Base-by-base conservation (phyloP, 1,140 invertebrate species). In the Teleopsis dalmanni region DNA sequence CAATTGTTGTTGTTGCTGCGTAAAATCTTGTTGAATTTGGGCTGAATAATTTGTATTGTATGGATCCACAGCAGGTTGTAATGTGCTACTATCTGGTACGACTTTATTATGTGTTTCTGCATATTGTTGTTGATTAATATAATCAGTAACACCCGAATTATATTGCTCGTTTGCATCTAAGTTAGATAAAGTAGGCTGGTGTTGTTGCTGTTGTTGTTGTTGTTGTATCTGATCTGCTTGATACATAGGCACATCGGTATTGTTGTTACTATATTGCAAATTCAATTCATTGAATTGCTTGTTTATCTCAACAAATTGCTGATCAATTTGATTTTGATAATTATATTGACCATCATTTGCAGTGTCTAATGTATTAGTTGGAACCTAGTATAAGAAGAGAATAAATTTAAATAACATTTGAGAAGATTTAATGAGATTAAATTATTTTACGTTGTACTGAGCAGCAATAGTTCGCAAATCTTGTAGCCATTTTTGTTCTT, bases 401-500 rank as follows among this genome's bases (percentile, higher is more conserved):
- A 37, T 2, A 11, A 37, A 18, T 37, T 6, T 16, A 6, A 37
- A 16, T 4, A 37, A 18, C 21, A 16, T 16, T 18, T 8, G 21
- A 14, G 9, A 37, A 37, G 35, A 16, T 16, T 14, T 21, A 7
- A 37, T 19, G 7, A 8, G 7, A 29, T 29, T 29, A 4, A 8
- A 37, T 16, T 23, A 21, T 21, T 33, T 46, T 29, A 45, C 62
- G 55, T 54, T 49, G 42, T 54, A 34, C 26, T 51, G 35, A 52
- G 56, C 64, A 29, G 73, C 62, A 31, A 78, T 51, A 2, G 57
- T 48, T 26, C 67, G 70, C 35, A 78, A 57, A 52, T 68, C 72
- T 45, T 73, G 70, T 46, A 79, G 60, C 79, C 78, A 80, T 35
- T 73, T 70, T 59, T 76, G 74, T 48, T 78, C 75, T 19, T 72